phyloP scores from a whole-genome alignment of 1,140 invertebrate species.

The Nasonia vitripennis region DNA sequence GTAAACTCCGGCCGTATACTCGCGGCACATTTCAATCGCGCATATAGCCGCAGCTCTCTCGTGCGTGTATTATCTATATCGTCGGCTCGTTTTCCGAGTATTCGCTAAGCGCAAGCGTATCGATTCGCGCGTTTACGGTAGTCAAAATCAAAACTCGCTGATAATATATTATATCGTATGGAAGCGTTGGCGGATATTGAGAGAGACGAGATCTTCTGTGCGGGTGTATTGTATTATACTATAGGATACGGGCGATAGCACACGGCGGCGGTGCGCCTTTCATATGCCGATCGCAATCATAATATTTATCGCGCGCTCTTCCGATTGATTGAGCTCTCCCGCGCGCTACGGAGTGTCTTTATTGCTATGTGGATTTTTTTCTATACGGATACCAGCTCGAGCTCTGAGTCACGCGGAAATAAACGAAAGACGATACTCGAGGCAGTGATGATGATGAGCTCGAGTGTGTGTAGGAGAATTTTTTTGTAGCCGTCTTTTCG shows the following conservation, averaged over 20 bases:
- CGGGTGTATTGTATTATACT: background rate
- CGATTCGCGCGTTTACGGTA: constrained; percentile 31
- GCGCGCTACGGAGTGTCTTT: background rate
- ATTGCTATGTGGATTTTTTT: too few relatives aligned
- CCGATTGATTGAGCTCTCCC: background rate
- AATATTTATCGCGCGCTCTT: constrained; percentile 19
- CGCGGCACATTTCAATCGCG: constrained; percentile 56
- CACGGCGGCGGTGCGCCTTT: constrained; percentile 21
- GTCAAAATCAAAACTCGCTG: constrained; percentile 42
- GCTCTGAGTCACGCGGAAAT: background rate
- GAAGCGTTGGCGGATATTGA: background rate
- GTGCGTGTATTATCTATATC: constrained; percentile 9
- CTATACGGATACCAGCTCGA: too few relatives aligned
- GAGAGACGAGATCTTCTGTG: too few relatives aligned
- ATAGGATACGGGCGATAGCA: background rate
- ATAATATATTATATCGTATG: background rate
- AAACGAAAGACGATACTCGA: background rate
- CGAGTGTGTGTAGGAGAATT: background rate
- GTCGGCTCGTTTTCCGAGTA: constrained; percentile 17
- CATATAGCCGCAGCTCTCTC: background rate
- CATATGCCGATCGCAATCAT: background rate
- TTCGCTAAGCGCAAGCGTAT: too few relatives aligned
- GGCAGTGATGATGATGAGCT: background rate
- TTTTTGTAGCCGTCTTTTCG: too few relatives aligned
- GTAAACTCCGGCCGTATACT: constrained; percentile 49